Evolutionary conservation across 2,113 vertebrate species (phyloP), one percentile per base, ranked within the genome.

Genomic region (Prochilodus magdalenae): DNA sequence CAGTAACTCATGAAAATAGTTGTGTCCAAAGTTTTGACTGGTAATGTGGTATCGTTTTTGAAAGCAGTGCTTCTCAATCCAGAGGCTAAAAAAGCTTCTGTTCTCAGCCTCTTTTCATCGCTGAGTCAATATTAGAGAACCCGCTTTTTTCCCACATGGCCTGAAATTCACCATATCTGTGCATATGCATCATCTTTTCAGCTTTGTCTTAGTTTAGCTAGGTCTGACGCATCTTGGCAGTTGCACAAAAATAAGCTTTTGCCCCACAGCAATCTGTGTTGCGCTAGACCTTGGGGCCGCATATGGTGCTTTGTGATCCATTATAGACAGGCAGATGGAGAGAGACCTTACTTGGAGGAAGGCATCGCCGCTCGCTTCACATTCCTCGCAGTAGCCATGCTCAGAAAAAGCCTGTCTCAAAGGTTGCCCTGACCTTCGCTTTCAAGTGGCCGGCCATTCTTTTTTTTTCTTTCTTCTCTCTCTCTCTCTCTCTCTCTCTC

Each of bases 281-380:
- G 66, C 66, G 71, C 77, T 83, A 83, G 82, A 77, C 88, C 79
- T 84, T 74, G 55, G 65, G 0, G 53, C 20, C 6, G 24, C 81
- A 83, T 83, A 83, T 83, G 79, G 83, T 80, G 89, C 27, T 63
- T 77, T 84, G 84, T 86, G 85, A 87, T 85, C 81, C 74, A 88
- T 89, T 89, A 86, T 84, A 85, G 79, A 85, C 82, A 69, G 88
- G 86, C 84, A 89, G 87, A 88, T 86, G 87, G 83, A 55, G 63
- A 60, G 60, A 84, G 70, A 85, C 63, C 73, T 62, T 67, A 84
- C 70, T 65, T 15, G 29, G 11, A 49, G 69, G 59, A 78, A 24
- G 47, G 62, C 27, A 26, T 30, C 62, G 69, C 63, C 57, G 15
- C 70, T 53, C 55, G 36, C 24, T 73, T 81, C 15, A 47, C 73